Evolutionary conservation across 2,113 vertebrate species (phyloP).

Genomic region (human (Homo sapiens)): DNA sequence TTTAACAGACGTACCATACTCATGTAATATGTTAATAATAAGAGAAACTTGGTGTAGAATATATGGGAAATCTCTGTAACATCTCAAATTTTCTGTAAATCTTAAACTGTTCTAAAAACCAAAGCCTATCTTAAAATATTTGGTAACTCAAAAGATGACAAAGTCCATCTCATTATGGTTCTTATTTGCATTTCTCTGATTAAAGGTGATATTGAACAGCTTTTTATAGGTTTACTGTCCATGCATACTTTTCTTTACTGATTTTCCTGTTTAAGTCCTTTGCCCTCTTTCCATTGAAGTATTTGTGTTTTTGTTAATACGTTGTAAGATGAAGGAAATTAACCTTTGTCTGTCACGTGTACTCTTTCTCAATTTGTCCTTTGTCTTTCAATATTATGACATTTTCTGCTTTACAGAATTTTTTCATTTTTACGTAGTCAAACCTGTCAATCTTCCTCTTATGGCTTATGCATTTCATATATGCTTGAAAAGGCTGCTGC

Average conservation of each 20-base stretch:
- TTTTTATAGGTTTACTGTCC: background rate
- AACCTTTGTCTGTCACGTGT: background rate
- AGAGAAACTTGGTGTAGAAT: background rate
- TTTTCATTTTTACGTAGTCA: slow-evolving; percentile 52
- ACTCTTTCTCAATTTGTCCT: slow-evolving; percentile 45
- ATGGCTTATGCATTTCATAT: slow-evolving; percentile 45
- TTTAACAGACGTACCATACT: background rate
- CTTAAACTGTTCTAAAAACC: slow-evolving; percentile 11
- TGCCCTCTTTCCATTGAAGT: background rate
- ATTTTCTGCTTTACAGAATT: background rate
- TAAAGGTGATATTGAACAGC: slow-evolving; percentile 1
- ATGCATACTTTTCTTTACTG: slow-evolving; percentile 9
- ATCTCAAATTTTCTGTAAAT: slow-evolving; percentile 8
- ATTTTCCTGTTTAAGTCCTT: slow-evolving; percentile 16
- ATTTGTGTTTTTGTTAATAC: slow-evolving; percentile 20
- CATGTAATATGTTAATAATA: slow-evolving; percentile 10
- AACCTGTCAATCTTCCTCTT: slow-evolving; percentile 47
- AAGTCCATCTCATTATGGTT: background rate
- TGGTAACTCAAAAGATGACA: background rate
- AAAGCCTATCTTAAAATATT: slow-evolving; percentile 37
- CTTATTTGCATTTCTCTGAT: slow-evolving; percentile 20
- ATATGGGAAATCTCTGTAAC: background rate
- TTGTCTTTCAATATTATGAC: slow-evolving; percentile 52
- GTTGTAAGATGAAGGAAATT: slow-evolving; percentile 46
- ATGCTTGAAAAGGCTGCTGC: slow-evolving; percentile 31